phyloP scores from a whole-genome alignment of 2,888 invertebrate species.

The Athalia circularis region DNA sequence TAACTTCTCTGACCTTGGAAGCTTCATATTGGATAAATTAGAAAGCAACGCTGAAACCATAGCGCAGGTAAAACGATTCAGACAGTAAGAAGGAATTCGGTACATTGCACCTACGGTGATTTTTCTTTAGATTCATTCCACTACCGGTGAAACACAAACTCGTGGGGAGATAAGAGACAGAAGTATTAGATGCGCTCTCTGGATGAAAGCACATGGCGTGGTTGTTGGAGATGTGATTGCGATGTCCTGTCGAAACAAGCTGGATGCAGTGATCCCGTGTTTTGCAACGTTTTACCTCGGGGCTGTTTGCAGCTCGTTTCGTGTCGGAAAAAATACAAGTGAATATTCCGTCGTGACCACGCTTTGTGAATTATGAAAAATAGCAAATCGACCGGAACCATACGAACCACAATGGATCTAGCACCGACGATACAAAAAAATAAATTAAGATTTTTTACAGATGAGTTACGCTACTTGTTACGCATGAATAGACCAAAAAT shows the following conservation, averaged over 20 bases:
- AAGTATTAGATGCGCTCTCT: conserved; percentile 63
- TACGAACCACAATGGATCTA: too few species aligned
- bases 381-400: too few species aligned
- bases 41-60: conserved; percentile 49
- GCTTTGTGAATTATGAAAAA: too few species aligned
- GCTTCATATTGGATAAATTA: conserved; percentile 53
- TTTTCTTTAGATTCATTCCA: conserved; percentile 56
- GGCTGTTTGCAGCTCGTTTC: conserved; percentile 46
- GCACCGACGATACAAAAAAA: not conserved
- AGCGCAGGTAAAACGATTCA: conserved; percentile 53
- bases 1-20: conserved; percentile 50
- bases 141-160: conserved; percentile 56
- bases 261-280: conserved; percentile 50
- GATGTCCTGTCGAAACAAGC: conserved; percentile 53
- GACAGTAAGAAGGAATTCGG: not conserved
- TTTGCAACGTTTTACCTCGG: conserved; percentile 50
- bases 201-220: conserved; percentile 62
- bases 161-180: conserved; percentile 59
- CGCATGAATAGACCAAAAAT: conserved; percentile 48
- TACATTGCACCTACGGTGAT: not conserved
- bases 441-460: conserved; percentile 11
- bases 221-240: conserved; percentile 58
- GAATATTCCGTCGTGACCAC: not conserved
- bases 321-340: not conserved
- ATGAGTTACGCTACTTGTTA: conserved; percentile 36